Percentiles rank a stretch among this genome's conserved stretches.
Evolutionary conservation across 1,140 invertebrate species (phyloP).

Genomic region (Gonatopus flavifemur): DNA sequence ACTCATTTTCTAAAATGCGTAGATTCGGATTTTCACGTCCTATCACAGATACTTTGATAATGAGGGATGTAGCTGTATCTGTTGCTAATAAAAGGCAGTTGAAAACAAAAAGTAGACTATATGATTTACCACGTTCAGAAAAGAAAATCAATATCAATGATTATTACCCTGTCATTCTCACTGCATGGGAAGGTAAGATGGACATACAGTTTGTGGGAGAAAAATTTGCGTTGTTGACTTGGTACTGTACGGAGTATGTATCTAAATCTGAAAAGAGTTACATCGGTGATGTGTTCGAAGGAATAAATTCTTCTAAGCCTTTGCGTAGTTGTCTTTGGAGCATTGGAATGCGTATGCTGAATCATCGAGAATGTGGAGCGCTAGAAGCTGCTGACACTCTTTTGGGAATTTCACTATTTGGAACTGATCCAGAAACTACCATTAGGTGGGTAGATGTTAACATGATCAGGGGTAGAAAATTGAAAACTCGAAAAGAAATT

Average conservation of each 20-base stretch:
- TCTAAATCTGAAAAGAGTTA: slow-evolving; percentile 28
- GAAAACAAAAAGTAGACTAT: slow-evolving; percentile 32
- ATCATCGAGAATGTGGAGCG: slow-evolving; percentile 39
- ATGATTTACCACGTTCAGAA: slow-evolving; percentile 31
- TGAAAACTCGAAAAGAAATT: slow-evolving; percentile 34
- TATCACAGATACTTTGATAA: slow-evolving; percentile 23
- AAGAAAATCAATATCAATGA: slow-evolving; percentile 38
- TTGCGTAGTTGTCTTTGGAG: slow-evolving; percentile 24
- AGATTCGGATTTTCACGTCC: slow-evolving; percentile 33
- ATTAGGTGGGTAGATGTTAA: slow-evolving; percentile 45
- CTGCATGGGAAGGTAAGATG: slow-evolving; percentile 41
- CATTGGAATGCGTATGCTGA: slow-evolving; percentile 26
- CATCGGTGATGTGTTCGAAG: slow-evolving; percentile 2
- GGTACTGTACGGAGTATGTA: slow-evolving; percentile 35
- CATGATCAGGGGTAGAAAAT: slow-evolving; percentile 29
- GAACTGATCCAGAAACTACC: slow-evolving; percentile 40
- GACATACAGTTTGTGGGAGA: slow-evolving; percentile 44
- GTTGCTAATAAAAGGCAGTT: slow-evolving; percentile 29
- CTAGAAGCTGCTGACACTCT: slow-evolving; percentile 42
- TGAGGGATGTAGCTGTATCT: slow-evolving; percentile 27
- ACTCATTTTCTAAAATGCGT: slow-evolving; percentile 17
- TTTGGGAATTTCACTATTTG: slow-evolving; percentile 35
- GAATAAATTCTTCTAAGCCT: slow-evolving; percentile 24
- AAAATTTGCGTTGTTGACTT: slow-evolving; percentile 35
- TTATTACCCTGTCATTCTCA: slow-evolving; percentile 40